Base-by-base conservation (phyloP, 2,797 vertebrate genomes). In the Pseudocheirus occidentalis region DNA sequence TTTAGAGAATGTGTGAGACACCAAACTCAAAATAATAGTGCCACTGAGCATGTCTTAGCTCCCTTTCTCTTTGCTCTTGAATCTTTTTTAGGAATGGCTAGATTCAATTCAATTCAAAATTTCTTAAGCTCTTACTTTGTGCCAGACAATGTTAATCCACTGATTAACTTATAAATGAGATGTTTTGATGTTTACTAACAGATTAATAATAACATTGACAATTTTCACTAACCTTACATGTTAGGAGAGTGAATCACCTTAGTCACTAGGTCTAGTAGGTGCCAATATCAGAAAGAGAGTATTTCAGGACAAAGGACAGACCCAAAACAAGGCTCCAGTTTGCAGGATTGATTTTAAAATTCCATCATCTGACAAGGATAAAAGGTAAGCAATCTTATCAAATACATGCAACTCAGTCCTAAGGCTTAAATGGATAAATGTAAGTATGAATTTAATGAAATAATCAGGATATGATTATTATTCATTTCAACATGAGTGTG, bases 401-500 rank as follows among this genome's bases (percentile, higher is more conserved):
- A 53, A 4, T 95, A 54, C 90, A 81, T 87, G 90, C 58, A 95
- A n/a, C 3, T 93, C 3, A 89, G 92, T 58, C 90, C 94, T 95
- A 95, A 13, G 34, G 95, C 94, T 94, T 95, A 53, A 97, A 94
- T 96, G 95, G 97, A 97, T 62, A 95, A 96, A 59, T 96, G 40
- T 73, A 94, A 96, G 58, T 94, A 93, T 95, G 16, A 95, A 96
- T 95, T 95, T 98, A 98, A 96, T 97, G 55, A 98, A 94, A 59
- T 96, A 97, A 95, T 96, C 97, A 96, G 90, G 92, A 95, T 96
- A 97, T 96, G 95, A 96, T 98, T 98, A 96, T 55, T 95, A 57
- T 97, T 91, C 16, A 62, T 96, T 98, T 96, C 62, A 98, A 97
- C 98, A 96, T n/a, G 52, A 98, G 96, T 89, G 90, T 94, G 97